Evolutionary conservation across 2,113 vertebrate genomes (phyloP).

Genomic region (Oriolus oriolus): DNA sequence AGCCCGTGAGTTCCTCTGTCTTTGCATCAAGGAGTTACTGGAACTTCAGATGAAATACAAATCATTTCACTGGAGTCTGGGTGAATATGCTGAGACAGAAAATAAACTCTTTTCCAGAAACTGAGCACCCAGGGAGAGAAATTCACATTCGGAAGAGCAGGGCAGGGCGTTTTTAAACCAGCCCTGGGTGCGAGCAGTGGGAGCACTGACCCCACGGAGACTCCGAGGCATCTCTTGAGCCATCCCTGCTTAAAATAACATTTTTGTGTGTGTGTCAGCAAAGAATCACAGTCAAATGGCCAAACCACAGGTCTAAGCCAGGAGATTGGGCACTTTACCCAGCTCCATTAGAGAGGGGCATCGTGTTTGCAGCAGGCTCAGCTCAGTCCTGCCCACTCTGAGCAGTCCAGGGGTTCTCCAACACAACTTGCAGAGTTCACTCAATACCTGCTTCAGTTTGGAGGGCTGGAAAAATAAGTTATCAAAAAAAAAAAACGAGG

Average conservation of each 20-base stretch:
- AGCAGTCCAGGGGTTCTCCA: background rate
- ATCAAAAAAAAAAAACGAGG: background rate
- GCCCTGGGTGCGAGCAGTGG: background rate
- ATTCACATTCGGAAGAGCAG: background rate
- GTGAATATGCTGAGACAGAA: background rate
- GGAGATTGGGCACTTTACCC: background rate
- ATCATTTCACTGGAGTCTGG: background rate
- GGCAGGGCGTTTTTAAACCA: background rate
- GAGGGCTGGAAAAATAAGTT: background rate
- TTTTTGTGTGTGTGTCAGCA: background rate
- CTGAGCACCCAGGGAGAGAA: background rate
- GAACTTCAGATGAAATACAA: background rate
- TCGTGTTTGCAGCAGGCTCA: background rate
- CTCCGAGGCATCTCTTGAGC: background rate
- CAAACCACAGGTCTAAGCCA: background rate
- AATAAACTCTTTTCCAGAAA: background rate
- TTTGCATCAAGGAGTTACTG: background rate
- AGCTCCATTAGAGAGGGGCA: background rate
- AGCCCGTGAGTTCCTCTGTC: background rate
- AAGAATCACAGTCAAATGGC: background rate
- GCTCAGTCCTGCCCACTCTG: background rate
- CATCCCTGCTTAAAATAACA: background rate
- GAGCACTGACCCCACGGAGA: background rate
- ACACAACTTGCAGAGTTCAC: accelerated
- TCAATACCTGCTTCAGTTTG: background rate